Evolutionary conservation across 1,140 invertebrate genomes (phyloP), one percentile per base, ranked within the genome.

Genomic region (Drosophila triauraria): DNA sequence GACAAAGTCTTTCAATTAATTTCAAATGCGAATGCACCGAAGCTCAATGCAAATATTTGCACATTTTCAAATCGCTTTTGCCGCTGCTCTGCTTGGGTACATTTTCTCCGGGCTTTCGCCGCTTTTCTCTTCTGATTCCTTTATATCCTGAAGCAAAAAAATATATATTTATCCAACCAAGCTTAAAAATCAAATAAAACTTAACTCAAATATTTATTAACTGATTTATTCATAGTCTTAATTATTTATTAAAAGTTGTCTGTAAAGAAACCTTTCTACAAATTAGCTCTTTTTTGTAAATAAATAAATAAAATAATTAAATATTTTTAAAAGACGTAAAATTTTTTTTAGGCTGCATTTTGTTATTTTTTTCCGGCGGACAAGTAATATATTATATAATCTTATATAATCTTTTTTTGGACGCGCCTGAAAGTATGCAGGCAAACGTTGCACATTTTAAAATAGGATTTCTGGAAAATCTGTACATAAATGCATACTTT

Each of bases 1-100:
- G 69, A 72, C 69, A 72, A 71, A 78, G 75, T 77, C 54, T 60
- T 77, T 56, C 75, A 77, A 77, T 77, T 77, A 77, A 77, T 77
- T 77, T 69, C 74, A 61, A 77, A 77, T 77, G 75, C 51, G 63
- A 77, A 60, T 77, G 74, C 75, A 78, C 35, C 68, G 63, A 77
- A 77, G 75, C 74, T 68, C 75, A 77, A 58, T 61, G 74, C 63
- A 76, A 77, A 77, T 58, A 77, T 77, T 77, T 77, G 75, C 75
- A 77, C 63, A 69, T 60, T 67, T 77, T 69, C 74, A 77, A 77
- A 77, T 77, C 75, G 54, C 74, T 77, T 54, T 77, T 67, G 65
- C 56, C 27, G 30, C 32, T 54, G 23, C 13, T 30, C 30, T 61
- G 35, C 56, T 30, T 43, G 32, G n/a, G 46, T 69, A 43, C 27